Evolutionary conservation across 1,140 invertebrate genomes (phyloP).

Genomic region (Bombus consobrinus): DNA sequence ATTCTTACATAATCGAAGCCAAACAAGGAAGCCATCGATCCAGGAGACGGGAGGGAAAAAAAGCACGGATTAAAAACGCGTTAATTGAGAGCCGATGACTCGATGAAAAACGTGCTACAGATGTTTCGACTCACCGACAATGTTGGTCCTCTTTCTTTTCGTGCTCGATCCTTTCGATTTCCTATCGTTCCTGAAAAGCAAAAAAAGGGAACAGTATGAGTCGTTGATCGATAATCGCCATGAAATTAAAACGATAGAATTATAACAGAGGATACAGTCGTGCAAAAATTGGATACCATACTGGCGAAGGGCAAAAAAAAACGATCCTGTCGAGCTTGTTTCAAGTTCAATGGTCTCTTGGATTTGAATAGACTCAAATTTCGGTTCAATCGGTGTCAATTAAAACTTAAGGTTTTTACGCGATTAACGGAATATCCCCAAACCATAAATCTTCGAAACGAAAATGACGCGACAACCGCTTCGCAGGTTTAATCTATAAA

Average conservation of each 20-base stretch:
- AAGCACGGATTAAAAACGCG: constrained; percentile 19
- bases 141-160: constrained; percentile 11
- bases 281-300: background rate
- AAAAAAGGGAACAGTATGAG: background rate
- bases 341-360: background rate
- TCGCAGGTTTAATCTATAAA: background rate
- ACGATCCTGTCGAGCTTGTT: background rate
- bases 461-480: background rate
- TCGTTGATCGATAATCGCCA: constrained; percentile 1
- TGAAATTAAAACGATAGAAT: constrained; percentile 19
- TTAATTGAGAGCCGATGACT: constrained; percentile 60
- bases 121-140: constrained; percentile 59
- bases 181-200: constrained; percentile 44
- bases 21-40: background rate
- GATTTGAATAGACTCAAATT: background rate
- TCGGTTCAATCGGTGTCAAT: background rate
- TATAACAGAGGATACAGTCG: background rate
- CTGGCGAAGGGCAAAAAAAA: background rate
- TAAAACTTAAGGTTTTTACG: background rate
- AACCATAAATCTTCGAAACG: background rate
- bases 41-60: background rate
- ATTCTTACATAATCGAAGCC: constrained; percentile 32
- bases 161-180: constrained; percentile 5
- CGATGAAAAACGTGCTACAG: constrained; percentile 37
- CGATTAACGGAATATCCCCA: background rate